Evolutionary conservation across 2,888 invertebrate species (phyloP).

Genomic region (Dichetophora obliterata): DNA sequence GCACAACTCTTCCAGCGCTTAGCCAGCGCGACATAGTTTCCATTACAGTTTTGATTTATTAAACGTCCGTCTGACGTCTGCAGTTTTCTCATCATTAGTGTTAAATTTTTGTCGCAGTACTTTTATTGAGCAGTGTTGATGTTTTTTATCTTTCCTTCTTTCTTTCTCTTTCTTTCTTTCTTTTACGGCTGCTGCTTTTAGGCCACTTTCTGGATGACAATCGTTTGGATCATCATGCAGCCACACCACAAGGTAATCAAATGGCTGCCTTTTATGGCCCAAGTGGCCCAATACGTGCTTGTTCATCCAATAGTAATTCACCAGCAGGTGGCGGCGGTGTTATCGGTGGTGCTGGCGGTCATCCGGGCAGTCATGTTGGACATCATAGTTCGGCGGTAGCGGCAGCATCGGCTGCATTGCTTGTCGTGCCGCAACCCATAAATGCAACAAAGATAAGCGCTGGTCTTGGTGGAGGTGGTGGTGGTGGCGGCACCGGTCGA

Average conservation of each 20-base stretch:
- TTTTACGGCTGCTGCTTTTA: constrained; percentile 46
- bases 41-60: constrained; percentile 25
- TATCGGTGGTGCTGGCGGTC: constrained; percentile 51
- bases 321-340: constrained; percentile 64
- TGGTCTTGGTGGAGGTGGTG: constrained; percentile 56
- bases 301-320: constrained; percentile 57
- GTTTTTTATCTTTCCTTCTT: constrained; percentile 25
- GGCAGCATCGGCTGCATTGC: constrained; percentile 76
- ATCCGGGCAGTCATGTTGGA: constrained; percentile 70
- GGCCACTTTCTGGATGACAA: constrained; percentile 70
- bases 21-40: constrained; percentile 14
- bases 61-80: constrained; percentile 1
- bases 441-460: constrained; percentile 77
- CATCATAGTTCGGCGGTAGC: constrained; percentile 72
- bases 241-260: constrained; percentile 61
- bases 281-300: constrained; percentile 51
- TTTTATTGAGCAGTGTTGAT: constrained; percentile 26
- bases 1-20: background rate
- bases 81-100: constrained; percentile 33
- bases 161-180: constrained; percentile 19
- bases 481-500: constrained; percentile 70
- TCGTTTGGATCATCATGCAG: constrained; percentile 69
- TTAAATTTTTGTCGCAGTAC: background rate
- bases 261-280: constrained; percentile 55
- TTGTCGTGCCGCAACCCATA: constrained; percentile 91